Evolutionary conservation across 2,888 invertebrate species (phyloP), one percentile per base, ranked within the genome.

Genomic region (Archips xylosteana): DNA sequence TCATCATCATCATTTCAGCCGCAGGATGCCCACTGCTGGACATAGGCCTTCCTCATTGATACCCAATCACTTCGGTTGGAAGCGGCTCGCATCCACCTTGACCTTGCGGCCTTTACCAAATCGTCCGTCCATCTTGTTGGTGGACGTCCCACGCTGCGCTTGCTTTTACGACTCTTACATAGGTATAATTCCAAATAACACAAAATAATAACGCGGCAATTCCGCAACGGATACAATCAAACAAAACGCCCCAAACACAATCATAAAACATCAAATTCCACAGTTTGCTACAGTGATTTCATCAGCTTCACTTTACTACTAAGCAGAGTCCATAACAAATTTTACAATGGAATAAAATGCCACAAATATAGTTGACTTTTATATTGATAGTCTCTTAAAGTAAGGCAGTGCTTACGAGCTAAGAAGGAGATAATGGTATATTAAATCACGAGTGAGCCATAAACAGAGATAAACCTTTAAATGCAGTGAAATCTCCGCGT

Each of bases 391-490:
- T 67, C 36, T 59, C 70, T 13, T 47, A 70, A 63, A 71, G 64
- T 59, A 71, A 47, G 54, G 42, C 42, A 23, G 57, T 13, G n/a
- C 64, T 54, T 34, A 54, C 63, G 62, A 62, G 45, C 63, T 63
- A 57, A 47, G 70, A 36, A 57, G 57, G 15, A 64, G 45, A 65
- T 49, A 71, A 71, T 65, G 64, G 64, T 13, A 36, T 47, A 65
- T 71, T 65, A 64, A 71, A 71, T 71, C 71, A 65, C 59, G 47
- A 64, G 71, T 64, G 63, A 54, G 64, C 71, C 59, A 71, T 71
- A 71, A 71, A 71, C 64, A 59, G 57, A 36, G 47, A 59, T 65
- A 65, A 71, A 59, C 47, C 71, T 47, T 59, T 71, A 59, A 70
- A 71, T 65, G 71, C 71, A 71, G 59, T 36, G 57, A 65, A 45